phyloP scores from a whole-genome alignment of 1,140 invertebrate species.

The Cardiocondyla obscurior region DNA sequence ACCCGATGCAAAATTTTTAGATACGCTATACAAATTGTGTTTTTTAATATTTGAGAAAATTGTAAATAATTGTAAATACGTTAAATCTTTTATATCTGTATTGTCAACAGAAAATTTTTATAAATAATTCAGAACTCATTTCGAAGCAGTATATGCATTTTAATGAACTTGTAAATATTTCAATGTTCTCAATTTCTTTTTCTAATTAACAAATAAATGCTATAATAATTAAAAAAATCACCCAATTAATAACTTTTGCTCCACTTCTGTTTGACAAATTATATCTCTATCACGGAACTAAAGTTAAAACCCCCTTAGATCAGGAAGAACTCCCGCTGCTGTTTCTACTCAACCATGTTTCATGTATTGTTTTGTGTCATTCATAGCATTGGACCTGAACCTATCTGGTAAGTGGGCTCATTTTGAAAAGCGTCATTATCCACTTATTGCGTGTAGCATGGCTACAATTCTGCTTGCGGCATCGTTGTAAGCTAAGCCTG shows the following conservation, averaged over 20 bases:
- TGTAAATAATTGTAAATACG: conserved; percentile 45
- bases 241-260: background rate
- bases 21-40: background rate
- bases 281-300: conserved; percentile 17
- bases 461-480: conserved; percentile 21
- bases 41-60: background rate
- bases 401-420: conserved; percentile 77
- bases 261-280: background rate
- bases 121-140: background rate
- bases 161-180: conserved; percentile 33
- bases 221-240: background rate
- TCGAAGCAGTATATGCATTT: background rate
- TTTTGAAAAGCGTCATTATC: conserved; percentile 60
- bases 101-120: background rate
- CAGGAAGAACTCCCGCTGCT: conserved; percentile 47
- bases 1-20: background rate
- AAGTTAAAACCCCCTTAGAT: background rate
- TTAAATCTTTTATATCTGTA: background rate
- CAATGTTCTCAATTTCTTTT: background rate
- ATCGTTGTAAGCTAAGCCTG: background rate
- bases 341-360: conserved; percentile 74
- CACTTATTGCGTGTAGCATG: conserved; percentile 52
- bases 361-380: conserved; percentile 77
- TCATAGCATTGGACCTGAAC: conserved; percentile 80
- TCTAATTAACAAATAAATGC: background rate